Percentiles rank a stretch among this genome's conserved stretches.
Evolutionary conservation across 2,797 vertebrate species (phyloP).

Genomic region (Chelon auratus): DNA sequence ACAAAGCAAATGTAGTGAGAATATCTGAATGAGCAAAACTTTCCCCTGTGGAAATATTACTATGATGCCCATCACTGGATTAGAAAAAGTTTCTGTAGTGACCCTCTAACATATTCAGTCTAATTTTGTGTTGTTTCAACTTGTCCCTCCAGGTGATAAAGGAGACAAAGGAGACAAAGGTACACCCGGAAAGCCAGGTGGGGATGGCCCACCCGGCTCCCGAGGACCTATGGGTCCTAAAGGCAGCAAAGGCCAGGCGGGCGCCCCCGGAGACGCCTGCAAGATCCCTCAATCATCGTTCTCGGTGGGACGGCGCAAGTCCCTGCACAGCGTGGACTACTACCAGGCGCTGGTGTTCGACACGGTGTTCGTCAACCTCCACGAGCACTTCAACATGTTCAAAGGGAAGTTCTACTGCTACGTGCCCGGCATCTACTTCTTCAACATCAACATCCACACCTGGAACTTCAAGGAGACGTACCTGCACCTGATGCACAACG

Average conservation of each 20-base stretch:
- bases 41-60: too few species aligned
- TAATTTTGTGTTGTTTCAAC: not conserved
- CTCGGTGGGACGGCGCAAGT: slow-evolving; percentile 92
- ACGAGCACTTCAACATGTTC: slow-evolving; percentile 93
- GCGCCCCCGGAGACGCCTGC: slow-evolving; percentile 88
- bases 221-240: slow-evolving; percentile 86
- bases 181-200: slow-evolving; percentile 88
- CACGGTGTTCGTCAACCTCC: slow-evolving; percentile 91
- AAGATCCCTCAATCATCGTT: slow-evolving; percentile 88
- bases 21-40: too few species aligned
- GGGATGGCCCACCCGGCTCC: slow-evolving; percentile 85
- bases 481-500: slow-evolving; percentile 92
- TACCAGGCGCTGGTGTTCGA: slow-evolving; percentile 92
- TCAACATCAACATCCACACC: slow-evolving; percentile 95
- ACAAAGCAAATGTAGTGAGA: not conserved
- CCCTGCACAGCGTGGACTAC: slow-evolving; percentile 90
- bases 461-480: slow-evolving; percentile 99
- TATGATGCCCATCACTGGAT: too few species aligned
- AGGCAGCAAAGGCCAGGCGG: slow-evolving; percentile 90
- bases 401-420: slow-evolving; percentile 90
- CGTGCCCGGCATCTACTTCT: slow-evolving; percentile 90
- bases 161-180: slow-evolving; percentile 91
- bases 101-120: too few species aligned
- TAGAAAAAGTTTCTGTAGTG: too few species aligned
- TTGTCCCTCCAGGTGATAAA: slow-evolving; percentile 87